Evolutionary conservation across 2,113 vertebrate genomes (phyloP).

Genomic region (Herpetotheres cachinnans): DNA sequence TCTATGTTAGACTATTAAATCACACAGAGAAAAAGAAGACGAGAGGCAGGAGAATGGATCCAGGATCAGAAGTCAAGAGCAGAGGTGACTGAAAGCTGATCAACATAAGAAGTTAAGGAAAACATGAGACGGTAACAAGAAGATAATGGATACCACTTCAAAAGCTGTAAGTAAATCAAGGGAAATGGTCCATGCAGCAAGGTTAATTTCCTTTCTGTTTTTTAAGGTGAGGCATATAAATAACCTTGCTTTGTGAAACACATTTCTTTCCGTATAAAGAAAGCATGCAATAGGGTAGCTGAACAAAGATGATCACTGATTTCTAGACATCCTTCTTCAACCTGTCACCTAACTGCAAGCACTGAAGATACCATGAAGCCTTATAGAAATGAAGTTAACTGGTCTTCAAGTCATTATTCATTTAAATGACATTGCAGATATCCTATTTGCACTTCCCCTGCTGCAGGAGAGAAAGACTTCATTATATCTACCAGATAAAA

Average conservation of each 20-base stretch:
- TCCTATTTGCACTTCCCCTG: slow-evolving; percentile 5
- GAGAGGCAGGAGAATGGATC: not conserved
- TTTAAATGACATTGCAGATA: not conserved
- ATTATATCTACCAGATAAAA: slow-evolving; percentile 49
- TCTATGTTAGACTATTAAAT: not conserved
- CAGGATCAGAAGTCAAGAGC: not conserved
- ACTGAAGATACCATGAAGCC: not conserved
- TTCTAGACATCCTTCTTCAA: not conserved
- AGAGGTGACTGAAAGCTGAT: not conserved
- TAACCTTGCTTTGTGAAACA: not conserved
- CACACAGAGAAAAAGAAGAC: not conserved
- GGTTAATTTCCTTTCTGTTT: not conserved
- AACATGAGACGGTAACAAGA: not conserved
- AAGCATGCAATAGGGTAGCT: not conserved
- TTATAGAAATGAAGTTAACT: not conserved
- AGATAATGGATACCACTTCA: not conserved
- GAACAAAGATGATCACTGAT: not conserved
- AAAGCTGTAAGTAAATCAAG: not conserved
- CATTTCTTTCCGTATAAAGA: not conserved
- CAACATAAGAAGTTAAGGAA: not conserved
- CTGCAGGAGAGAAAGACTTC: slow-evolving; percentile 25
- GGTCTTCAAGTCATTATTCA: not conserved
- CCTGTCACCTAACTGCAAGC: not conserved
- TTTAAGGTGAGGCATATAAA: not conserved
- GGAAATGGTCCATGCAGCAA: not conserved